Evolutionary conservation across 2,888 invertebrate species (phyloP), one percentile per base, ranked within the genome.

Genomic region (Campopleginae sp.): DNA sequence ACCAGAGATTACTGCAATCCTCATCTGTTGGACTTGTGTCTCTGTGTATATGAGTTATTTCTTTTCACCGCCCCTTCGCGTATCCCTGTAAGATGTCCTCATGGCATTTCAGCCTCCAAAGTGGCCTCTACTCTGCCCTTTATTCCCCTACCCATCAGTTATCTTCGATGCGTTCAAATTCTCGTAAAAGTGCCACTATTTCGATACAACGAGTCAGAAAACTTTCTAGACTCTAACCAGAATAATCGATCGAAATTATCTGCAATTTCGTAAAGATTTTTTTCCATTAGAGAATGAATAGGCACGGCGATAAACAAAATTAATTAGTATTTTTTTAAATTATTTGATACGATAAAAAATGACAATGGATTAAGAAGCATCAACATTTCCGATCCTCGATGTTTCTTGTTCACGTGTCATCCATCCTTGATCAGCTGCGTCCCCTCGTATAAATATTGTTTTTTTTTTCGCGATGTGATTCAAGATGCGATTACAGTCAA

Each of bases 401-500:
- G 10, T 17, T 58, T 27, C 4, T 46, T n/a, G n/a, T 61, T 38
- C 31, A 54, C 5, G 42, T 6, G 44, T 38, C 42, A 23, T 44
- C 7, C 14, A 68, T 42, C 17, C 42, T 17, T 70, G 54, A 82
- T 77, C 38, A 14, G 23, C 19, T 63, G 63, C 70, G 63, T 44
- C 54, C 72, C 51, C 51, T 17, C 58, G 48, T 74, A 38, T 38
- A 4, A 74, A 54, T 72, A 33, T 61, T 27, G 61, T 54, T 82
- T 71, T 51, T 66, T 78, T 33, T 71, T 68, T 14, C 33, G 74
- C 75, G 82, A 66, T 79, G 79, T 85, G 44, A 86, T 86, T 86
- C 85, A 86, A 84, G 86, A 82, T 86, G 75, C 85, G 83, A 86
- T 88, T 86, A 65, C 38, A 84, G 71, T 71, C 23, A 70, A 79